Conservation (phyloP, 2,113 vertebrate genomes). For the Zapornia atra region DNA sequence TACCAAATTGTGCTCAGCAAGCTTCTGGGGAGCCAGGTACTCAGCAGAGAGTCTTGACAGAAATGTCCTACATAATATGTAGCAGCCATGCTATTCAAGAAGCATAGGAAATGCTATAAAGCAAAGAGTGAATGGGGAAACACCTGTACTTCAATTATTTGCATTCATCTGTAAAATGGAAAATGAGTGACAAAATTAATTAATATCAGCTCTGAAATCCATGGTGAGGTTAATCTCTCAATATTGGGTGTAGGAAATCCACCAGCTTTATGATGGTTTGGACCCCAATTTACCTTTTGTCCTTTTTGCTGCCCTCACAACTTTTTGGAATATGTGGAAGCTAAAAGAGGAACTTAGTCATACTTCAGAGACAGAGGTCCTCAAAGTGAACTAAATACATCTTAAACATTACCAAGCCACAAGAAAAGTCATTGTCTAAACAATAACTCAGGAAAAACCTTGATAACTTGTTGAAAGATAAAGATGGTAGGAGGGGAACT, state of each 20-base stretch:
- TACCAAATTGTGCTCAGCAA: background rate
- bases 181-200: background rate
- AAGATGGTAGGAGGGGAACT: no score
- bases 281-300: no score
- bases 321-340: no score
- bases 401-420: no score
- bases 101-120: background rate
- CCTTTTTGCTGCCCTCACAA: no score
- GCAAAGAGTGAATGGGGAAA: background rate
- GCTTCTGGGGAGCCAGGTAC: background rate
- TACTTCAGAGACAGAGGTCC: no score
- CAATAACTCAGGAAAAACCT: no score
- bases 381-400: no score
- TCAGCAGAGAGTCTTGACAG: rapidly evolving
- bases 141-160: background rate
- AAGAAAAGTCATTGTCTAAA: no score
- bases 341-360: no score
- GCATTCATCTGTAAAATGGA: background rate
- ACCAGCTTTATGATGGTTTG: no score
- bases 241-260: background rate
- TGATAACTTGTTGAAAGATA: no score
- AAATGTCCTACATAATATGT: background rate
- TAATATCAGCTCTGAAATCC: background rate
- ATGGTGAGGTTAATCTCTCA: background rate
- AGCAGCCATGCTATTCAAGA: background rate